Conservation (phyloP, 2,888 invertebrate genomes). For the Rhodophaea formosa region DNA sequence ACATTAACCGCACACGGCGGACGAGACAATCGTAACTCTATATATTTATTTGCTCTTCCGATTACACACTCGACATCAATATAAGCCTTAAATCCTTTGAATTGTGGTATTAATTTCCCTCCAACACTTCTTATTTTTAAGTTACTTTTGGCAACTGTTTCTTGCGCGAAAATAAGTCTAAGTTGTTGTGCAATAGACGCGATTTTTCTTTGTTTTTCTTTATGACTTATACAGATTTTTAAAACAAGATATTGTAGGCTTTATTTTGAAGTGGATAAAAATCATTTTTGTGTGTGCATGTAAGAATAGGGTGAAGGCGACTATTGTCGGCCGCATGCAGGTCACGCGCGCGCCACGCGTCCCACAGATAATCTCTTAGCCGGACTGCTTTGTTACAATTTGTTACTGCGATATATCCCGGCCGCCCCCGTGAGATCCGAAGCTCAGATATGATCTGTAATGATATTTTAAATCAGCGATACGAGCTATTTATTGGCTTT, state of each 20-base stretch:
- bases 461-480: conserved; percentile 78
- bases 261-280: conserved; percentile 22
- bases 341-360: conserved; percentile 74
- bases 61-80: conserved; percentile 73
- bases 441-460: conserved; percentile 73
- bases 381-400: conserved; percentile 77
- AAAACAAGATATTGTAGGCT: conserved; percentile 21
- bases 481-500: conserved; percentile 56
- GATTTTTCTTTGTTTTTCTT: conserved; percentile 36
- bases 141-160: conserved; percentile 42
- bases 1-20: conserved; percentile 48
- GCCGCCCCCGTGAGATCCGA: conserved; percentile 61
- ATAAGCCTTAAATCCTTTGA: conserved; percentile 77
- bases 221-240: conserved; percentile 31
- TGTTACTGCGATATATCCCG: conserved; percentile 64
- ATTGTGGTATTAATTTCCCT: conserved; percentile 80
- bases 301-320: conserved; percentile 52
- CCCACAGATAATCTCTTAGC: conserved; percentile 76
- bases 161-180: conserved; percentile 34
- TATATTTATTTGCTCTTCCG: conserved; percentile 72
- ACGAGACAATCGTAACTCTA: conserved; percentile 49
- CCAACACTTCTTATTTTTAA: conserved; percentile 76
- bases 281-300: conserved; percentile 30
- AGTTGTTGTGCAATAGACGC: conserved; percentile 33
- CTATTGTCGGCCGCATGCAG: conserved; percentile 64